Evolutionary conservation across 64 coral and sea anemone species (phyloP), one percentile per base, ranked within the genome.

Genomic region (Porites lutea): DNA sequence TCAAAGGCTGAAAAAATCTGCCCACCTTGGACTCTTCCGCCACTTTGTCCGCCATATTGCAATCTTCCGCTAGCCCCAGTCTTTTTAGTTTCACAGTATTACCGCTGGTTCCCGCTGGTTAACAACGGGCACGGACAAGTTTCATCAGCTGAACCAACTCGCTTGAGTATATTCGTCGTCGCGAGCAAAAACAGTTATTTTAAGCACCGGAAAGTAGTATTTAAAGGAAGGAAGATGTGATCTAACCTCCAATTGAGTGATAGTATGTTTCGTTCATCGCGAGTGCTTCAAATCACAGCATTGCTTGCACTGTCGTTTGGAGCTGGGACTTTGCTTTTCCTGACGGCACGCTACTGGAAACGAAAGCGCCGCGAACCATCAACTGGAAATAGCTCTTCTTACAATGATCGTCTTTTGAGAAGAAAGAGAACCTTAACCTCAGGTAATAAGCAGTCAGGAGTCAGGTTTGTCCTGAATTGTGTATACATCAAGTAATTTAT

Each of bases 321-420:
- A 4, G 95, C 92, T 46, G 92, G 95, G 14, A 94, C 92, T 13
- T 75, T 97, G 45, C 67, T 97, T 10, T 97, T 89, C 82, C 21
- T 97, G 4, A 88, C 82, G 60, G 92, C 95, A 19, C 52, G 87
- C 13, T 94, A 97, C 79, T 97, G 94, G 20, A 83, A 78, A 88
- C 73, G 95, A 60, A 97, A 97, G 86, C 92, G 95, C 16, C 93
- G 95, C 27, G 77, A 97, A 59, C 92, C 86, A 57, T 85, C 91
- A 9, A 92, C 95, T 47, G 92, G 92, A 37, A 94, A 89, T 58
- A 94, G 92, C 43, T 81, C 92, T 48, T 94, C 92, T 2, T 94
- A 94, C 48, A 94, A 94, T 59, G 92, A 94, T 75, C 78, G 92
- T 9, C 27, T 82, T 66, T 82, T 89, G 48, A 80, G 62, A 59